phyloP scores from a whole-genome alignment of 2,113 vertebrate species.

The Pollimyrus isidori region DNA sequence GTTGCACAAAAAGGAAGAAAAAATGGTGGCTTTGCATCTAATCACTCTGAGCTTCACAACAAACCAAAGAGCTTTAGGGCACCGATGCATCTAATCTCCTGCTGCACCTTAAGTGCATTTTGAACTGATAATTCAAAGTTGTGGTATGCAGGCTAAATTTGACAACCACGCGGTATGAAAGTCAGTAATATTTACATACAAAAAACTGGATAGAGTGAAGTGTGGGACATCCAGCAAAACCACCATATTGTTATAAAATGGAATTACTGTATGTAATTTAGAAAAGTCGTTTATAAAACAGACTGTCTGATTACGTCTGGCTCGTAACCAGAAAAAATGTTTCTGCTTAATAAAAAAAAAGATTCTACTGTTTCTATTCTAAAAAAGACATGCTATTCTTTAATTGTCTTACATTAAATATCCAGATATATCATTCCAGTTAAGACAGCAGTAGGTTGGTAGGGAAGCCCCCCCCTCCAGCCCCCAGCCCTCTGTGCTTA shows the following conservation, averaged over 20 bases:
- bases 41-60: neutral
- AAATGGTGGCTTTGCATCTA: neutral
- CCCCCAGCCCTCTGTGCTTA: conserved; percentile 31
- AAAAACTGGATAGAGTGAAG: neutral
- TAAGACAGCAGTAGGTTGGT: conserved; percentile 14
- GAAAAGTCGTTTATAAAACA: neutral
- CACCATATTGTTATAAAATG: neutral
- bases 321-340: neutral
- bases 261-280: neutral
- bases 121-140: neutral
- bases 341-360: neutral
- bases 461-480: conserved; percentile 63
- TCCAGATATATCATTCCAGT: neutral
- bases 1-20: neutral
- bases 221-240: neutral
- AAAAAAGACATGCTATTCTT: neutral
- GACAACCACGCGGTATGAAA: neutral
- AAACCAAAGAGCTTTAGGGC: neutral
- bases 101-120: neutral
- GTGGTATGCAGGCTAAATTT: neutral
- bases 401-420: neutral
- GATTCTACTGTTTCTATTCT: neutral
- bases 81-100: neutral
- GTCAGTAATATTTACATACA: neutral
- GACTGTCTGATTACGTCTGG: neutral